These are phyloP conservation scores for Pseudomyrmex concolor DNA, from an alignment of 1,140 invertebrate genomes.

Conservation along the genomic window DNA sequence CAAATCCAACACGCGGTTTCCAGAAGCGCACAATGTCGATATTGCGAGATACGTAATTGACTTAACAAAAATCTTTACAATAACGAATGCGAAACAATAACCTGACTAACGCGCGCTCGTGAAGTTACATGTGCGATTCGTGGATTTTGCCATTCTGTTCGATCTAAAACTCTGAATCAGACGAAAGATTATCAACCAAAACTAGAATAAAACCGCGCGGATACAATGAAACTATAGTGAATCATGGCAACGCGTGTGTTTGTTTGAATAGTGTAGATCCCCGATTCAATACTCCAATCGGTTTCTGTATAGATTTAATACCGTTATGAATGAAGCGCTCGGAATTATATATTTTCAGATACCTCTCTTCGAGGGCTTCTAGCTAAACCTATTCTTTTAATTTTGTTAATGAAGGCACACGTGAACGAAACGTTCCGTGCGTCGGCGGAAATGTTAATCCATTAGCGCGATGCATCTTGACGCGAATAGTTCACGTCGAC, in stretches of 20 bases:
- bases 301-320: background rate
- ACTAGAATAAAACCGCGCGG: background rate
- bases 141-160: background rate
- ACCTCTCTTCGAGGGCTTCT: background rate
- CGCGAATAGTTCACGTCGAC: conserved; percentile 36
- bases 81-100: background rate
- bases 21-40: conserved; percentile 6
- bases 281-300: background rate
- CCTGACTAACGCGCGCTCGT: background rate
- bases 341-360: background rate
- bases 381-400: conserved; percentile 34
- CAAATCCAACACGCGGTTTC: background rate
- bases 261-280: background rate
- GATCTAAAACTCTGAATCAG: background rate
- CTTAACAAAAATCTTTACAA: conserved; percentile 5
- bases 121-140: background rate
- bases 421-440: conserved; percentile 6
- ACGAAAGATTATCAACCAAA: background rate
- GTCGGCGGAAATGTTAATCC: conserved; percentile 42
- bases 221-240: background rate
- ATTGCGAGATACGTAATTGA: background rate
- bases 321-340: background rate
- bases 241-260: background rate
- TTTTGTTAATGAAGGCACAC: conserved; percentile 38
- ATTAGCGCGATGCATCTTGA: conserved; percentile 47